Evolutionary conservation across 2,888 invertebrate genomes (phyloP).

Genomic region (Tinea trinotella): DNA sequence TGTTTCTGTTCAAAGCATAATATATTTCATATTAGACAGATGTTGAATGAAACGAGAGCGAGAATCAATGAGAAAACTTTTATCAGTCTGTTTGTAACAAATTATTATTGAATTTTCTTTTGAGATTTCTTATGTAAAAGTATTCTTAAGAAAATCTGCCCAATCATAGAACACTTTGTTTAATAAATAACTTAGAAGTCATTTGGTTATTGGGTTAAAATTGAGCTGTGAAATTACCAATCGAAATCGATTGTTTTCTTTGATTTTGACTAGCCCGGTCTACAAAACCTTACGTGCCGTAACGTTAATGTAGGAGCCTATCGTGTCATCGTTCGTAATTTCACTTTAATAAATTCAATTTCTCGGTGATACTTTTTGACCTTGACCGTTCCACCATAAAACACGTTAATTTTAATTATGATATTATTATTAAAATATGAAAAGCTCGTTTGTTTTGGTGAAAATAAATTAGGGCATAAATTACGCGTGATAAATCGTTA

Average conservation of each 20-base stretch:
- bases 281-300: constrained; percentile 42
- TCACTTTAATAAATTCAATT: constrained; percentile 9
- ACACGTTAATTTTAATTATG: background rate
- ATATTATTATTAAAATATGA: constrained; percentile 10
- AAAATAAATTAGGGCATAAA: background rate
- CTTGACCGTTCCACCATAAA: constrained; percentile 4
- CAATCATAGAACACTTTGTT: too few relatives aligned
- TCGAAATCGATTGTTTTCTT: constrained; percentile 14
- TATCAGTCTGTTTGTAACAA: background rate
- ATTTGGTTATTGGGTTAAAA: too few relatives aligned
- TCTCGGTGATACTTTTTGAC: background rate
- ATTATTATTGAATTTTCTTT: constrained; percentile 6
- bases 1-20: background rate
- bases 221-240: too few relatives aligned
- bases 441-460: background rate
- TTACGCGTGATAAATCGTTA: background rate
- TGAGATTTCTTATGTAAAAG: background rate
- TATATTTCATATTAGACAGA: constrained; percentile 3
- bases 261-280: constrained; percentile 14
- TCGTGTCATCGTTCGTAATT: constrained; percentile 24
- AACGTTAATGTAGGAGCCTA: constrained; percentile 48
- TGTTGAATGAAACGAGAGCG: constrained; percentile 2
- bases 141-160: background rate
- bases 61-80: constrained; percentile 6
- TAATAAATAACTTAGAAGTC: too few relatives aligned